Percentiles rank a stretch among this genome's conserved stretches.
Evolutionary conservation across 2,888 invertebrate species (phyloP).

Genomic region (Apamea sordens): DNA sequence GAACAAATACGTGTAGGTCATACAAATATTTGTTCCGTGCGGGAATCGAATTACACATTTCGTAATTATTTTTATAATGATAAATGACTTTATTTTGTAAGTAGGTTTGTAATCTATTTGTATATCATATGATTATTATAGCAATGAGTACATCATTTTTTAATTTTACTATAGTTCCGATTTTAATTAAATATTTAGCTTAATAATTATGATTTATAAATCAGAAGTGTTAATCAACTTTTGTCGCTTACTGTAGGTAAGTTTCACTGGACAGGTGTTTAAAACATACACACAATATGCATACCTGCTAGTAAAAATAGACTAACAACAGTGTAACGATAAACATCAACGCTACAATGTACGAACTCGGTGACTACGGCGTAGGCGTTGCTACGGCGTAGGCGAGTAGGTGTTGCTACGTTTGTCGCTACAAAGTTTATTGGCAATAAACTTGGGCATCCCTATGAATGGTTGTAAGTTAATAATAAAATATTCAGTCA

Average conservation of each 20-base stretch:
- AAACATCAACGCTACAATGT: background rate
- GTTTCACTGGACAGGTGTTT: background rate
- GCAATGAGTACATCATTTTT: background rate
- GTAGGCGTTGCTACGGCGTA: slow-evolving; percentile 22
- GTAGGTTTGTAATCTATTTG: too few relatives aligned
- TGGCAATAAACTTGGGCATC: background rate
- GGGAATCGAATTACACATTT: too few relatives aligned
- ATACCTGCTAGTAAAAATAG: background rate
- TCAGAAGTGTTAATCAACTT: background rate
- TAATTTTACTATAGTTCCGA: background rate
- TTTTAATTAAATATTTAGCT: background rate
- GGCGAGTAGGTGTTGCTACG: slow-evolving; percentile 24
- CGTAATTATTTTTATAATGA: too few relatives aligned
- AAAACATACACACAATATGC: background rate
- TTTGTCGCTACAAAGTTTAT: background rate
- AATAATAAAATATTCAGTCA: background rate
- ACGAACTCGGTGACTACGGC: background rate
- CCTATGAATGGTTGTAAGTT: background rate
- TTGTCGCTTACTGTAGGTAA: background rate
- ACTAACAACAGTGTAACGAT: background rate
- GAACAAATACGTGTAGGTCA: too few relatives aligned
- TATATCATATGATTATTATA: too few relatives aligned
- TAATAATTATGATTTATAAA: background rate
- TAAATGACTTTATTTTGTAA: too few relatives aligned
- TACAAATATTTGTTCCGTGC: too few relatives aligned